Conservation (phyloP, 2,888 invertebrate species). For the Altica lythri region DNA sequence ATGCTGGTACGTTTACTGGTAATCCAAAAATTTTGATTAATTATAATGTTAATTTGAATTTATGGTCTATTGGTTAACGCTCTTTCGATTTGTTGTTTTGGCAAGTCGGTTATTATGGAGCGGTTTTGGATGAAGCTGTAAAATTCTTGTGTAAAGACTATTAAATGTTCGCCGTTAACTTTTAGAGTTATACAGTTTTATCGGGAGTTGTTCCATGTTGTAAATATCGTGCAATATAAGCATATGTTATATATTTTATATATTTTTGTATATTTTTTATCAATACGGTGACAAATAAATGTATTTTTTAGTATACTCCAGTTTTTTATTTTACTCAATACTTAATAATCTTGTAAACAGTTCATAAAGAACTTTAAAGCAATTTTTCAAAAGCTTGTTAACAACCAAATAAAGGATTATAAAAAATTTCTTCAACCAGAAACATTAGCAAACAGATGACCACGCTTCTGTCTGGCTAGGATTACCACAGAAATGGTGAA, state of each 20-base stretch:
- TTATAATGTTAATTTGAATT: constrained; percentile 7
- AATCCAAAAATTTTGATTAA: constrained; percentile 9
- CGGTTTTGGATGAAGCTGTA: constrained; percentile 29
- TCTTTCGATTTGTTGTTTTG: constrained; percentile 20
- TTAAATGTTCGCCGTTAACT: constrained; percentile 39
- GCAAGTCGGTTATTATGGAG: constrained; percentile 21
- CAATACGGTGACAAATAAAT: constrained; percentile 53
- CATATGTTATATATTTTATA: constrained; percentile 49
- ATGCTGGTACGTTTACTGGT: constrained; percentile 31
- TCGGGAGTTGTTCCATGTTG: constrained; percentile 40
- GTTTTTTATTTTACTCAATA: neutral
- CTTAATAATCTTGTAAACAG: neutral
- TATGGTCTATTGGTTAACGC: constrained; percentile 8
- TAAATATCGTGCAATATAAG: constrained; percentile 53
- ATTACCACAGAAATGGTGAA: too few relatives aligned
- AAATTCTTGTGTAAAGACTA: constrained; percentile 41
- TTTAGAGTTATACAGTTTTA: constrained; percentile 29
- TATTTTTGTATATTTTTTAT: constrained; percentile 47
- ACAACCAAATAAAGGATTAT: too few relatives aligned
- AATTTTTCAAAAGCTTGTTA: too few relatives aligned
- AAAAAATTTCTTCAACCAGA: too few relatives aligned
- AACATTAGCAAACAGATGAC: too few relatives aligned
- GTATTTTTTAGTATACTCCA: constrained; percentile 40
- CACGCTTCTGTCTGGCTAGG: too few relatives aligned
- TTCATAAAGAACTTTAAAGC: neutral